A percentile compares a stretch with the other conserved stretches of the same genome.
phyloP scores from a whole-genome alignment of 1,140 invertebrate genomes.

The Formica selysi region DNA sequence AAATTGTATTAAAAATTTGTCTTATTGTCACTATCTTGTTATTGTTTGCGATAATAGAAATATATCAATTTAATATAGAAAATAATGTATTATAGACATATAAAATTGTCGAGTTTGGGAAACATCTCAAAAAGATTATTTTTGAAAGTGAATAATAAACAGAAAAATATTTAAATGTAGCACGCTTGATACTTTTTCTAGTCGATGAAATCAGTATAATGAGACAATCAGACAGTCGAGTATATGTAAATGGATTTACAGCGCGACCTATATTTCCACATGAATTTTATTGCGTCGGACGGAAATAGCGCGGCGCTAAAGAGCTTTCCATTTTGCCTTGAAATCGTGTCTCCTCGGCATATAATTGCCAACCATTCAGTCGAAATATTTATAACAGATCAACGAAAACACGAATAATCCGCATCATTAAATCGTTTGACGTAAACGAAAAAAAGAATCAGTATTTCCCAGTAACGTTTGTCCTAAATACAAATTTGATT shows the following conservation, averaged over 20 bases:
- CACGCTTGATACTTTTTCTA: constrained; percentile 5
- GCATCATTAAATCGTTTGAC: neutral
- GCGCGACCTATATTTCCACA: constrained; percentile 72
- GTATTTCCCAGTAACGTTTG: neutral
- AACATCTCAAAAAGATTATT: neutral
- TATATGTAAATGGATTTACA: constrained; percentile 31
- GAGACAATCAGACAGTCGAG: constrained; percentile 34
- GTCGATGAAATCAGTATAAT: neutral
- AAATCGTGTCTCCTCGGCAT: constrained; percentile 59
- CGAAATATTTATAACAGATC: constrained; percentile 1
- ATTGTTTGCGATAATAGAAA: neutral
- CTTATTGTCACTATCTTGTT: neutral
- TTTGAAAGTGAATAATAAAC: neutral
- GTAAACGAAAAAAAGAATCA: neutral
- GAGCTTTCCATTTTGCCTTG: constrained; percentile 71
- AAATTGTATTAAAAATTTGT: neutral
- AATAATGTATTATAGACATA: neutral
- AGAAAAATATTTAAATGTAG: neutral
- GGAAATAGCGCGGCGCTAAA: constrained; percentile 75
- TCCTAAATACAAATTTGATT: neutral
- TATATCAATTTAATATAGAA: neutral
- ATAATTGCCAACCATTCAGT: constrained; percentile 49
- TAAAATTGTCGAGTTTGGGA: neutral
- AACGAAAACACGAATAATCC: neutral
- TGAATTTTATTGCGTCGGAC: constrained; percentile 71